A percentile compares a stretch with the other conserved stretches of the same genome.
phyloP scores from a whole-genome alignment of 2,113 vertebrate species.

The Leptobrachium leishanense region DNA sequence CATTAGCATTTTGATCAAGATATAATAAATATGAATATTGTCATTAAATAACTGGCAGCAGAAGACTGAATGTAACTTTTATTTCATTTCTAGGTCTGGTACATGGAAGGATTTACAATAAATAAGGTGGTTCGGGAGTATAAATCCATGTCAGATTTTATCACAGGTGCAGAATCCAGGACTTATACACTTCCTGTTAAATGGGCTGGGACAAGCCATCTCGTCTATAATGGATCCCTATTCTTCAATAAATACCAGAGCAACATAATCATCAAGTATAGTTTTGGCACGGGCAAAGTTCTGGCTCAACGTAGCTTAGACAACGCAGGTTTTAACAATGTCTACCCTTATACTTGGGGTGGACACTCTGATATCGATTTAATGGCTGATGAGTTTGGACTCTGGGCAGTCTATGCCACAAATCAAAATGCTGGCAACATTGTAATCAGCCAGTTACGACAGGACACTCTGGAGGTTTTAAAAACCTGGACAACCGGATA shows the following conservation, averaged over 20 bases:
- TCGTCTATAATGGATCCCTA: constrained; percentile 95
- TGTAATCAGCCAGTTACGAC: constrained; percentile 90
- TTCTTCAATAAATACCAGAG: constrained; percentile 99
- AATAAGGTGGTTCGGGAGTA: constrained; percentile 97
- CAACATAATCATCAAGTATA: constrained; percentile 97
- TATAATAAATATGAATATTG: too few species aligned
- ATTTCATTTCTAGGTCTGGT: constrained; percentile 83
- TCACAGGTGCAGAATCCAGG: constrained; percentile 86
- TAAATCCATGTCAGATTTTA: constrained; percentile 89
- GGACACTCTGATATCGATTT: constrained; percentile 96
- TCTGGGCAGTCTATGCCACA: constrained; percentile 96
- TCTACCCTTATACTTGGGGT: constrained; percentile 97
- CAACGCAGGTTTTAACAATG: constrained; percentile 95
- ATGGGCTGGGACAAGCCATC: constrained; percentile 97
- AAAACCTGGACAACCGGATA: constrained; percentile 96
- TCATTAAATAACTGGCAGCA: neutral
- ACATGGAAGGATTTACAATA: constrained; percentile 97
- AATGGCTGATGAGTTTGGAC: constrained; percentile 95
- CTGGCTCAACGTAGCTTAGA: constrained; percentile 89
- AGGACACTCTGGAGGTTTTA: constrained; percentile 86
- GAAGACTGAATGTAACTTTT: neutral
- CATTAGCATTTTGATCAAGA: too few species aligned
- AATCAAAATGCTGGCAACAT: constrained; percentile 98
- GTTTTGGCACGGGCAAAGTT: constrained; percentile 86
- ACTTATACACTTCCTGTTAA: constrained; percentile 97